A percentile compares a stretch with the other conserved stretches of the same genome.
Evolutionary conservation across 1,140 invertebrate genomes (phyloP).

Genomic region (Drosophila lacteicornis): DNA sequence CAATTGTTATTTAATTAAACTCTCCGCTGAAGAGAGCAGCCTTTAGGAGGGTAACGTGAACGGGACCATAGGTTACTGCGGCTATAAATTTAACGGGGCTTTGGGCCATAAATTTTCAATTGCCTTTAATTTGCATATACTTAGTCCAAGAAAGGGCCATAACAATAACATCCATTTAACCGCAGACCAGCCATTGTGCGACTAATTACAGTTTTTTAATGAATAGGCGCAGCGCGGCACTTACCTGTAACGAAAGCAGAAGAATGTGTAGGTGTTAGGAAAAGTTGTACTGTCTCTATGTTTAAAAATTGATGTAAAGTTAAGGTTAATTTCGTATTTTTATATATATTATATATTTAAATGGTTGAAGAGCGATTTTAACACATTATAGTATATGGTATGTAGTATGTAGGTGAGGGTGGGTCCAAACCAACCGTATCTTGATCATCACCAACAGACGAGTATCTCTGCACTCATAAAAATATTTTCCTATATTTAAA

Average conservation of each 20-base stretch:
- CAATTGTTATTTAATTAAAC: slow-evolving; percentile 63
- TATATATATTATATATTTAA: too few relatives aligned
- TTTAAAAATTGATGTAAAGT: slow-evolving; percentile 7
- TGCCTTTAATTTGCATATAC: slow-evolving; percentile 80
- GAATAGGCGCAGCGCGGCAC: slow-evolving; percentile 54
- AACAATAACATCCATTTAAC: slow-evolving; percentile 42
- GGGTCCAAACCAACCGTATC: too few relatives aligned
- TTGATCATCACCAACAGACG: too few relatives aligned
- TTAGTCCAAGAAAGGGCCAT: slow-evolving; percentile 46
- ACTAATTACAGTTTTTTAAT: slow-evolving; percentile 76
- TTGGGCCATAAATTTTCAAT: slow-evolving; percentile 77
- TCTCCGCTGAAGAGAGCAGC: background rate
- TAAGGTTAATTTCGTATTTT: background rate
- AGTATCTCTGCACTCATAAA: too few relatives aligned
- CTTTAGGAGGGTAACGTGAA: slow-evolving; percentile 4
- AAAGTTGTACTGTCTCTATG: slow-evolving; percentile 29
- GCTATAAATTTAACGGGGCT: slow-evolving; percentile 70
- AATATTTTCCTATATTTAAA: too few relatives aligned
- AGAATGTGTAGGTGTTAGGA: background rate
- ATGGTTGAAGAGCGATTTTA: too few relatives aligned
- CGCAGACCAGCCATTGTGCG: slow-evolving; percentile 25
- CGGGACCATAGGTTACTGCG: slow-evolving; percentile 25
- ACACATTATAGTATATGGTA: too few relatives aligned
- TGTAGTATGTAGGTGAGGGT: too few relatives aligned
- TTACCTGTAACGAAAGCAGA: slow-evolving; percentile 58